Evolutionary conservation across 1,140 invertebrate species (phyloP).

Genomic region (Stegodyphus dumicola): DNA sequence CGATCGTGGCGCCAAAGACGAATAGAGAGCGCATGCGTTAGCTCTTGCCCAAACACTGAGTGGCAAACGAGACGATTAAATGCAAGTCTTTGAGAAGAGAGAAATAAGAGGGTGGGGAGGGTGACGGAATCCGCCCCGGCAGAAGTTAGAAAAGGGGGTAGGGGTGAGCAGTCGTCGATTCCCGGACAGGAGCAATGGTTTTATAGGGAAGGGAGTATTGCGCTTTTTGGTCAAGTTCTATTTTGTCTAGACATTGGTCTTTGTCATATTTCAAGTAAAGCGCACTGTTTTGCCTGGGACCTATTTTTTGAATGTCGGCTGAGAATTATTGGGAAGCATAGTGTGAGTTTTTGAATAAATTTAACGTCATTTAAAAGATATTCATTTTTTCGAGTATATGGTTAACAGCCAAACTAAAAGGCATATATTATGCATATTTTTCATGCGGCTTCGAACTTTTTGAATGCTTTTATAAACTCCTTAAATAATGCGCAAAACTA

Average conservation of each 20-base stretch:
- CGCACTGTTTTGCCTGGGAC: slow-evolving; percentile 21
- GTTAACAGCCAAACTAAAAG: no score
- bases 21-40: slow-evolving; percentile 27
- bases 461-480: no score
- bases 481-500: no score
- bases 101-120: background rate
- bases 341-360: background rate
- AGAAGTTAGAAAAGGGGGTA: background rate
- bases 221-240: slow-evolving; percentile 60
- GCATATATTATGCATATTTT: no score
- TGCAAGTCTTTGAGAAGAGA: slow-evolving; percentile 18
- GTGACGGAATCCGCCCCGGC: background rate
- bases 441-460: no score
- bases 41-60: slow-evolving; percentile 55
- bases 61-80: slow-evolving; percentile 57
- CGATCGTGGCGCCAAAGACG: slow-evolving; percentile 32
- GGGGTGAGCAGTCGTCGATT: slow-evolving; percentile 1
- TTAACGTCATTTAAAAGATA: background rate
- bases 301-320: background rate
- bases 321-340: slow-evolving; percentile 1
- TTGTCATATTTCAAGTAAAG: slow-evolving; percentile 48
- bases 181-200: slow-evolving; percentile 42
- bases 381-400: no score
- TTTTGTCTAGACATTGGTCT: slow-evolving; percentile 49
- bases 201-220: slow-evolving; percentile 21